These are phyloP conservation scores for Serranus cabrilla DNA, from an alignment of 2,797 vertebrate genomes.

Conservation along the genomic window DNA sequence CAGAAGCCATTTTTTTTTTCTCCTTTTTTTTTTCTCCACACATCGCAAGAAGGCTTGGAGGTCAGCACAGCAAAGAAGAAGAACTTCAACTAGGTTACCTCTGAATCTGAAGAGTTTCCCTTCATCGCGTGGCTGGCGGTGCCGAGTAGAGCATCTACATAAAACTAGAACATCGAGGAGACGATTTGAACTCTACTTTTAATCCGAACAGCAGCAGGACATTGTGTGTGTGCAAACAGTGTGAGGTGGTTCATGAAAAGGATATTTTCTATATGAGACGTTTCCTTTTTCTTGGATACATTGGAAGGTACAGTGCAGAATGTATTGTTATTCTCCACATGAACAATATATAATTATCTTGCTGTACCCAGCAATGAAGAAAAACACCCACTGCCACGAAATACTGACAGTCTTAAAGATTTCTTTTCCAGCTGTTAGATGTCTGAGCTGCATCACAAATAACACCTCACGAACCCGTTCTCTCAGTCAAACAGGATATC, in stretches of 20 bases:
- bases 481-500: slow-evolving; percentile 77
- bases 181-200: slow-evolving; percentile 60
- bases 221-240: slow-evolving; percentile 47
- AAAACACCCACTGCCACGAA: slow-evolving; percentile 68
- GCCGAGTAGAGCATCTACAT: slow-evolving; percentile 59
- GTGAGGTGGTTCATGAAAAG: slow-evolving; percentile 43
- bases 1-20: slow-evolving; percentile 1
- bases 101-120: slow-evolving; percentile 35
- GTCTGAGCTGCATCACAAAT: slow-evolving; percentile 71
- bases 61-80: slow-evolving; percentile 41
- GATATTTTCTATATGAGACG: slow-evolving; percentile 47
- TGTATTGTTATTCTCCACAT: slow-evolving; percentile 69
- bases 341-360: slow-evolving; percentile 68
- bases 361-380: slow-evolving; percentile 66
- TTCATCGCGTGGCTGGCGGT: slow-evolving; percentile 41
- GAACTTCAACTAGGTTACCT: slow-evolving; percentile 38
- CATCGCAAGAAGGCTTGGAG: slow-evolving; percentile 27
- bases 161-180: slow-evolving; percentile 70
- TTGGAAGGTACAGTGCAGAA: slow-evolving; percentile 67
- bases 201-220: slow-evolving; percentile 66
- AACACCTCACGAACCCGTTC: slow-evolving; percentile 67
- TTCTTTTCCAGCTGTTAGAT: slow-evolving; percentile 62
- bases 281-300: slow-evolving; percentile 62
- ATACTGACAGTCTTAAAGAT: slow-evolving; percentile 59
- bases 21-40: not conserved